phyloP scores from a whole-genome alignment of 2,888 invertebrate genomes.

The Hirudinaria manillensis region DNA sequence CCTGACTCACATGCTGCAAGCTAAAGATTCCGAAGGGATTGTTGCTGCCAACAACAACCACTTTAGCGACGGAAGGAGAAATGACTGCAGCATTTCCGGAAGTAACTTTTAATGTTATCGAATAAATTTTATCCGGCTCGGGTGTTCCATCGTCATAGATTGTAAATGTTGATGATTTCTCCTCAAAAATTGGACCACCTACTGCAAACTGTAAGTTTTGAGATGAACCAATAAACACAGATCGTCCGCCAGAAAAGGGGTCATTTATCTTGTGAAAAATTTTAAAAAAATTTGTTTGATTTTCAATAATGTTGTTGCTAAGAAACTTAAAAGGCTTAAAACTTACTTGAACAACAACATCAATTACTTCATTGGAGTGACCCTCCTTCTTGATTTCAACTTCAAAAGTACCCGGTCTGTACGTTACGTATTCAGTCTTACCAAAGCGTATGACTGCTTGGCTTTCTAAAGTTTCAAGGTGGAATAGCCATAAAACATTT shows the following conservation, averaged over 20 bases:
- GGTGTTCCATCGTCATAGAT: conserved; percentile 47
- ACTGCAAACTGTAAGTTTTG: conserved; percentile 46
- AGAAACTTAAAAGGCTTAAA: conserved; percentile 36
- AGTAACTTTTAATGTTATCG: conserved; percentile 41
- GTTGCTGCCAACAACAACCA: conserved; percentile 49
- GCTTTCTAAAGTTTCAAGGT: neutral
- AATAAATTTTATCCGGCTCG: conserved; percentile 47
- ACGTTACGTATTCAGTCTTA: conserved; percentile 40
- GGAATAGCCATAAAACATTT: neutral
- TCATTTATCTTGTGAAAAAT: conserved; percentile 28
- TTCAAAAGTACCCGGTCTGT: conserved; percentile 42
- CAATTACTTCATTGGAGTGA: conserved; percentile 40
- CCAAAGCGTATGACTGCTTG: conserved; percentile 38
- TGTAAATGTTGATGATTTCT: conserved; percentile 44
- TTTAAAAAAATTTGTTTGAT: neutral
- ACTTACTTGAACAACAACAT: conserved; percentile 45
- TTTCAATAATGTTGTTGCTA: neutral
- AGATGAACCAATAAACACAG: conserved; percentile 48
- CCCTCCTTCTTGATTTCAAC: conserved; percentile 42
- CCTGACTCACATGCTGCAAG: conserved; percentile 44
- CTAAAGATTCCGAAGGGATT: conserved; percentile 51
- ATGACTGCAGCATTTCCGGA: conserved; percentile 41
- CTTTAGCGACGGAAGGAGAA: conserved; percentile 40
- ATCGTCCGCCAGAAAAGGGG: conserved; percentile 34
- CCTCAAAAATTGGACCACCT: conserved; percentile 36